These are phyloP conservation scores for Sardina pilchardus DNA, from an alignment of 2,113 vertebrate species.

Conservation along the genomic window DNA sequence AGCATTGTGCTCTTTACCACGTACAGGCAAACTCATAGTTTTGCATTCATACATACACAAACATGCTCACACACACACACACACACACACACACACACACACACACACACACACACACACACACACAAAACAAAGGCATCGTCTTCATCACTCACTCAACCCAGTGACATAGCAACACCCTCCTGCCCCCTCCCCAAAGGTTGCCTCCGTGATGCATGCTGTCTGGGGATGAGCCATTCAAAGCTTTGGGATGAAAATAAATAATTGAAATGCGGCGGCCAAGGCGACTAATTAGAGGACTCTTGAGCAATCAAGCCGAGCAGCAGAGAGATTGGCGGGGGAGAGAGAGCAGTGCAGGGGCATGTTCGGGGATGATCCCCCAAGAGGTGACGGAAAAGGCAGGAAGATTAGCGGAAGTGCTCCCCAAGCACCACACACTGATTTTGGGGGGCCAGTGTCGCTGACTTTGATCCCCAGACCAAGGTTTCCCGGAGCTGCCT, in stretches of 20 bases:
- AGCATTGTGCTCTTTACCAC: background rate
- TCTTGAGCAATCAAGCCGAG: slow-evolving; percentile 39
- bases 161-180: background rate
- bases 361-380: background rate
- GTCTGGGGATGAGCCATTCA: slow-evolving; percentile 39
- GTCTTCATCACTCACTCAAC: background rate
- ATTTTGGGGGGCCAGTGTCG: background rate
- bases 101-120: slow-evolving; percentile 3
- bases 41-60: too few species aligned
- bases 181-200: slow-evolving; percentile 28
- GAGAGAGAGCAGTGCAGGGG: background rate
- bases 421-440: background rate
- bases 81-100: slow-evolving; percentile 30
- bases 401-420: background rate
- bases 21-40: too few species aligned
- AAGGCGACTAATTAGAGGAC: slow-evolving; percentile 42
- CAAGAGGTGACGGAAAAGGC: background rate
- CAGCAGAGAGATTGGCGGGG: background rate
- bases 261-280: slow-evolving; percentile 39
- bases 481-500: background rate
- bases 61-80: too few species aligned
- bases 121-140: slow-evolving; percentile 16
- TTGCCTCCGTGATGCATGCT: slow-evolving; percentile 28
- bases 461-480: background rate
- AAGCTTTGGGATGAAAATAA: slow-evolving; percentile 34